Evolutionary conservation across 2,113 vertebrate genomes (phyloP), one percentile per base, ranked within the genome.

Genomic region (Morone saxatilis): DNA sequence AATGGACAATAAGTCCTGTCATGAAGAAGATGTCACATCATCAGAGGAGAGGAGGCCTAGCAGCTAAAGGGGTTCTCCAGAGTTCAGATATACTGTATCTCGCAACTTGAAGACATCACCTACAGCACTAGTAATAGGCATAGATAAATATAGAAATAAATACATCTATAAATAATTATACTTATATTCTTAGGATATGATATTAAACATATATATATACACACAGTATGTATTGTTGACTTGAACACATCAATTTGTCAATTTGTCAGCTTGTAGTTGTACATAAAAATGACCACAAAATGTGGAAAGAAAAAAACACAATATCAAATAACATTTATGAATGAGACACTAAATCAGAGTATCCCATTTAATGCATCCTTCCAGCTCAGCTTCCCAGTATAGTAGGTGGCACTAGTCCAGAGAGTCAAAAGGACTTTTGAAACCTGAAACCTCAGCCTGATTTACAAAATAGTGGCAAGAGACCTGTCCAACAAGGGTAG

Each of bases 361-460:
- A 19, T 73, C n/a, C 62, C 68, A 73, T 67, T 71, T 54, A 20
- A n/a, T 6, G 22, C 38, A 54, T 41, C 48, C 45, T 31, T 7
- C 54, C 2, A 67, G 20, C 53, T 65, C 47, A 74, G 72, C 59
- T 70, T 51, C 61, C 7, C 54, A 78, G 68, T 25, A 61, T 11
- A 60, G 22, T 20, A 68, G 20, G 53, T 68, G 43, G 65, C 20
- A 22, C 51, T 8, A 9, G 14, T 73, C 50, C 63, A 78, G 22
- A 20, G 43, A 56, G 60, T 50, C 68, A 78, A 73, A 51, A 80
- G 6, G 19, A 60, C 22, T 5, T 25, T 68, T 59, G 67, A 63
- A 80, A 85, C 76, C 59, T 76, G 51, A 89, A 83, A 86, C 71
- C 62, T 61, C 41, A 87, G 60, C 25, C 22, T 6, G 5, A 6